Conservation (phyloP, 2,888 invertebrate species). For the Tillus elongatus region DNA sequence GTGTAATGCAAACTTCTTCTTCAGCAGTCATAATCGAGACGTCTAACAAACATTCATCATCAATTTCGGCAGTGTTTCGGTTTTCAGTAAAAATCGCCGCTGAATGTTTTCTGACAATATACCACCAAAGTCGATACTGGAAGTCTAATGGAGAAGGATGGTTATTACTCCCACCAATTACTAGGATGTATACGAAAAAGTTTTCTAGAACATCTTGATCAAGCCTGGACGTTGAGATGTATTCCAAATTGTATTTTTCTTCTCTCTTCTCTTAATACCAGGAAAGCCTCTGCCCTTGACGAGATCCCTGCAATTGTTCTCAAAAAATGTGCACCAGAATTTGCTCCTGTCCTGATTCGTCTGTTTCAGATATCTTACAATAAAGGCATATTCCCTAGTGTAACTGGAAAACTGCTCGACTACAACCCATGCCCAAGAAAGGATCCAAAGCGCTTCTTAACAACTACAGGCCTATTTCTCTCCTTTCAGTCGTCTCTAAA, state of each 20-base stretch:
- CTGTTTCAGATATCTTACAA: no score
- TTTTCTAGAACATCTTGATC: conserved; percentile 24
- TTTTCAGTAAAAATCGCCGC: conserved; percentile 19
- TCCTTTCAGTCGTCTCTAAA: no score
- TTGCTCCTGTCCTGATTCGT: no score
- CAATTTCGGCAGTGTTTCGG: conserved; percentile 9
- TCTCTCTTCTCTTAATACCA: no score
- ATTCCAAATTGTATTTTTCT: conserved; percentile 21
- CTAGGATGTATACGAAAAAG: conserved; percentile 26
- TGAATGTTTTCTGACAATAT: conserved; percentile 26
- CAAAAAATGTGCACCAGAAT: no score
- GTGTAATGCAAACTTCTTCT: conserved; percentile 6
- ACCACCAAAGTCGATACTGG: conserved; percentile 22
- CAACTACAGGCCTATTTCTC: no score
- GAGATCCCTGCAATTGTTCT: no score
- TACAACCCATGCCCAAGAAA: no score
- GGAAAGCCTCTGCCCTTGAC: no score
- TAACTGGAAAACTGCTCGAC: no score
- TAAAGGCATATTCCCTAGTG: no score
- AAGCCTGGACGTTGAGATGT: conserved; percentile 20
- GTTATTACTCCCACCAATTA: conserved; percentile 25
- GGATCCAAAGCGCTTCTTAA: no score
- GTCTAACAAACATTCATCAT: conserved; percentile 6
- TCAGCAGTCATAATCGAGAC: neutral
- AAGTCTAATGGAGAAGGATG: conserved; percentile 25